These are phyloP conservation scores for Henicopernis longicauda DNA, from an alignment of 2,113 vertebrate genomes.

Conservation along the genomic window DNA sequence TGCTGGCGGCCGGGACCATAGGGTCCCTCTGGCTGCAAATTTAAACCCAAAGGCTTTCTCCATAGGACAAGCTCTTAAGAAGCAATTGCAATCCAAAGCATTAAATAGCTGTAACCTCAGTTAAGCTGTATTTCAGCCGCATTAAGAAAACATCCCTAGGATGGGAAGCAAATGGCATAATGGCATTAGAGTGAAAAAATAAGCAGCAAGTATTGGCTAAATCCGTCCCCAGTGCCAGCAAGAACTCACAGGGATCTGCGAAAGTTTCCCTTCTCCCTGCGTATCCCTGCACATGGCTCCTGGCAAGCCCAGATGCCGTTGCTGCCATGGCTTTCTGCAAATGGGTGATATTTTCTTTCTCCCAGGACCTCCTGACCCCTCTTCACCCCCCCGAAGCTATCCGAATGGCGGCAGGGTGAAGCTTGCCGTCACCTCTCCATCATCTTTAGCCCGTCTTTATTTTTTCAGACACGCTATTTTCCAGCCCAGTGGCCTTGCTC, in stretches of 20 bases:
- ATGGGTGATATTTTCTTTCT: not conserved
- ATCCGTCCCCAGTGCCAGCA: not conserved
- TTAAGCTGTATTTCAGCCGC: slow-evolving; percentile 45
- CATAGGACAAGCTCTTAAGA: slow-evolving; percentile 8
- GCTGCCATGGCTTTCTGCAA: not conserved
- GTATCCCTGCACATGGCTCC: not conserved
- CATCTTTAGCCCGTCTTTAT: slow-evolving; percentile 7
- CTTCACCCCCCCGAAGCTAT: not conserved
- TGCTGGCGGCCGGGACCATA: not conserved
- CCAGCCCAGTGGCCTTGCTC: slow-evolving; percentile 57
- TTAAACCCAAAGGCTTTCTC: slow-evolving; percentile 51
- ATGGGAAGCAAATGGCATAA: slow-evolving; percentile 50
- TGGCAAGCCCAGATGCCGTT: fast-evolving
- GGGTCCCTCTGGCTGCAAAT: not conserved
- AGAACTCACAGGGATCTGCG: not conserved
- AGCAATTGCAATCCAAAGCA: not conserved
- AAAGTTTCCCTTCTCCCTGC: not conserved
- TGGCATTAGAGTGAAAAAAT: slow-evolving; percentile 40
- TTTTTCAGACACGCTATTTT: slow-evolving; percentile 37
- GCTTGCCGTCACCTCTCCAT: not conserved
- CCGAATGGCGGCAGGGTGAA: not conserved
- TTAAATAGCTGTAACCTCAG: slow-evolving; percentile 32
- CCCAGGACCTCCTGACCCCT: not conserved
- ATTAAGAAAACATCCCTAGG: slow-evolving; percentile 51
- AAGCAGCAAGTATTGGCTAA: not conserved